Base-by-base conservation (phyloP, 2,797 vertebrate species). In the Lycodopsis pacificus region DNA sequence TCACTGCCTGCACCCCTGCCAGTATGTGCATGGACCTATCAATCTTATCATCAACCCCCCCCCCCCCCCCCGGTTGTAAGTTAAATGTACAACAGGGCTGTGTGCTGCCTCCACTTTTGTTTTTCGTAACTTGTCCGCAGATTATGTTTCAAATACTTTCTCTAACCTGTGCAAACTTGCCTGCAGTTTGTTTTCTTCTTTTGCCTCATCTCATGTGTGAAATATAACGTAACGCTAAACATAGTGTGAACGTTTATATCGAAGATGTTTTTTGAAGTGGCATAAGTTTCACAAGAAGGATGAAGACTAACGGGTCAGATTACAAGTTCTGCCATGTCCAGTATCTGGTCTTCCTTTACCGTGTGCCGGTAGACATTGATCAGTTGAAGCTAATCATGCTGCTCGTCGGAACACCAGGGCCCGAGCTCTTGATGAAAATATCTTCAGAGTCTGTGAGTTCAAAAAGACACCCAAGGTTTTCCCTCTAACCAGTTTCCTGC, bases 351-450 rank as follows among this genome's bases (percentile, higher is more conserved):
- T 98, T 99, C 97, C 97, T 99, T 99, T 96, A 98, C 97, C 92
- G 92, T 95, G 92, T 93, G 93, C 94, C 92, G 94, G 94, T 99
- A 99, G 98, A 99, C 96, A 99, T 99, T 98, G 98, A 99, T 98
- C 98, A 99, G 96, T 98, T 99, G 97, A 99, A 99, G 96, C 97
- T 99, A 94, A 99, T 99, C 96, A 97, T 99, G 97, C 94, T 96
- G 95, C 97, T 99, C 95, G 97, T 99, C 95, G 98, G 98, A 96
- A 99, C 96, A 80, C 98, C 98, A 94, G 98, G 96, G 95, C 96
- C 97, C 80, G 98, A 98, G 94, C 97, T 99, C 95, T 97, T 99
- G 96, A 97, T 96, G 97, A 99, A 99, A 99, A 97, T 99, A 94
- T 99, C 98, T 95, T 99, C 98, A 94, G 97, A 98, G 88, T 97